Base-by-base conservation (phyloP, 2,888 invertebrate genomes). In the Drosophila robusta region DNA sequence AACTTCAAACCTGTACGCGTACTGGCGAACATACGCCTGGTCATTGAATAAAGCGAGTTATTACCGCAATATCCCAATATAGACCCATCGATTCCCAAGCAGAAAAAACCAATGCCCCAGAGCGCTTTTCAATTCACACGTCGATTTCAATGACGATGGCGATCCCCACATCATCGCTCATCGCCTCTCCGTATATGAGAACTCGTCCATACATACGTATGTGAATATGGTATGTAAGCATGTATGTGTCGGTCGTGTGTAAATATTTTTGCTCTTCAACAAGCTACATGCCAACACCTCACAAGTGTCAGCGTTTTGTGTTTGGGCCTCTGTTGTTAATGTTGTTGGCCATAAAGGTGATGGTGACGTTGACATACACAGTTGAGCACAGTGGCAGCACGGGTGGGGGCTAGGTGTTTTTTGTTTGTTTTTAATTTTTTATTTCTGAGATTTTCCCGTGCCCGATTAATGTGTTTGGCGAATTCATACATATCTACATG, bases 341-440 rank as follows among this genome's bases (percentile, higher is more conserved):
- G 46, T 16, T 49, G 63, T 34, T 32, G 49, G 26, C 67, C 85
- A 75, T 72, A 75, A 75, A 83, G 75, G 81, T 80, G 72, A 82
- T 68, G 50, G 62, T 44, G 38, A 42, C 72, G 61, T 72, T 75
- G 68, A 67, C 64, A 75, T 49, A 72, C 57, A 61, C 57, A 38
- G 56, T 42, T 69, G 55, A 49, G 49, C 55, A 12, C 34, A 61
- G 45, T 32, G 42, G 42, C 52, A 24, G 62, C 51, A 46, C 11
- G 56, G 61, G 29, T 9, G 29, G 29, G 29, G 9, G 24, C n/a
- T 6, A 4, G 77, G 77, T 75, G 69, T 72, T 58, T 65, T 75
- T 72, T 87, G 75, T 87, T 84, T 84, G 79, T 69, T 70, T 79
- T 79, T 70, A 78, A 82, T 80, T 85, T 85, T 87, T 78, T 85